Evolutionary conservation across 2,113 vertebrate species (phyloP).

Genomic region (Zosterops pallidus): DNA sequence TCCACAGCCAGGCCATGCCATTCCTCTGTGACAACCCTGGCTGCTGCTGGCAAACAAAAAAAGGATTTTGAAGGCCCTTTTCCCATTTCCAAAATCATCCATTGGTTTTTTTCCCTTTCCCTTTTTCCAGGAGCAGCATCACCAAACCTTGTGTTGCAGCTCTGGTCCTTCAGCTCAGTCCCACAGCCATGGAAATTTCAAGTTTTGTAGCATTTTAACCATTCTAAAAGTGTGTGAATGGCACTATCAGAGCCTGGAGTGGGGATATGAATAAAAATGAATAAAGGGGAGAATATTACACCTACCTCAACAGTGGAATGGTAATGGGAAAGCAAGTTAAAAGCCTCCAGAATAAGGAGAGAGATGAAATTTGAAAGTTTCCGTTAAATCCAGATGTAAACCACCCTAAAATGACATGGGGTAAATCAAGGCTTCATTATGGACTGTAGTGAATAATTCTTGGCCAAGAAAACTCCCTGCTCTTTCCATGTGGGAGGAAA

Average conservation of each 20-base stretch:
- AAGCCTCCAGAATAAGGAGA: background rate
- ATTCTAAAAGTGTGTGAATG: background rate
- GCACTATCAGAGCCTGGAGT: background rate
- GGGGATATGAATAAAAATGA: background rate
- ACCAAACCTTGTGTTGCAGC: background rate
- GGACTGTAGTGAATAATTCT: fast-evolving
- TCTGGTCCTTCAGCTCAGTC: background rate
- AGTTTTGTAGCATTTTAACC: background rate
- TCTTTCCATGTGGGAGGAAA: background rate
- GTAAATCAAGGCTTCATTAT: background rate
- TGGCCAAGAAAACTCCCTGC: background rate
- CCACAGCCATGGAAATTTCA: background rate
- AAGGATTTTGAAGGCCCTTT: background rate
- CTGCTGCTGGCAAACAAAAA: background rate
- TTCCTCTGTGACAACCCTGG: background rate
- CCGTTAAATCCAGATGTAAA: background rate
- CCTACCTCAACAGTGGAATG: background rate
- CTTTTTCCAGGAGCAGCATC: background rate
- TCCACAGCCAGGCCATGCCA: background rate
- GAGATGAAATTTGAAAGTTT: background rate
- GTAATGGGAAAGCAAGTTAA: fast-evolving
- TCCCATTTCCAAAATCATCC: background rate
- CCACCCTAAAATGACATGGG: background rate
- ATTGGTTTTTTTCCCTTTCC: background rate
- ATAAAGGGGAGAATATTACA: background rate